phyloP scores from a whole-genome alignment of 1,140 invertebrate species.

The roundworm (Caenorhabditis elegans) region WBcel235 BX284605.5:10271501-10272000 shows the following conservation, averaged over 20 bases:
- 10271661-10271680: background rate
- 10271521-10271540: background rate
- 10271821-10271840: no score
- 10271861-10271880: no score
- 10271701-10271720: background rate
- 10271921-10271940: no score
- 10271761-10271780: background rate
- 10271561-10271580: background rate
- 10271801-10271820: no score
- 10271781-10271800: no score
- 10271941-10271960: no score
- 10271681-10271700: background rate
- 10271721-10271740: constrained; percentile 19
- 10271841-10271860: no score
- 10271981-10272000: no score
- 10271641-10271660: background rate
- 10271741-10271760: background rate
- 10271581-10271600: background rate
- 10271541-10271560: background rate
- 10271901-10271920: no score
- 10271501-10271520: background rate
- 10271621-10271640: constrained; percentile 6
- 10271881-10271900: no score
- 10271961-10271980: no score
- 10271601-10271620: constrained; percentile 6